These are phyloP conservation scores for Momotus momota DNA, from an alignment of 2,797 vertebrate species.

Conservation along the genomic window DNA sequence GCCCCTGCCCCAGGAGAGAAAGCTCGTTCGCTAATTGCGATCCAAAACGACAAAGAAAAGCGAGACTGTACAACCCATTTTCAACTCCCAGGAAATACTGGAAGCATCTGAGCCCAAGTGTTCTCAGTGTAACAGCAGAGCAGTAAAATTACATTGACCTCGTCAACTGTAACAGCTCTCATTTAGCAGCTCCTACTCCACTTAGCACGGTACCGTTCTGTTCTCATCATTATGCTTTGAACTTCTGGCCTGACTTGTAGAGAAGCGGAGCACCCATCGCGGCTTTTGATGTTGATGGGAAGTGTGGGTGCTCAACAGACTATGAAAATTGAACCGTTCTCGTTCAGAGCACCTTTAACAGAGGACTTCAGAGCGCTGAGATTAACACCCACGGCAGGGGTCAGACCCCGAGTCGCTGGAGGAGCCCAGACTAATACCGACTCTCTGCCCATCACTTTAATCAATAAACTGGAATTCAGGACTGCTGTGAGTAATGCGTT, in stretches of 20 bases:
- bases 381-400: not conserved
- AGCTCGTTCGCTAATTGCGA: not conserved
- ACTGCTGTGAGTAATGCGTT: not conserved
- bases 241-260: not conserved
- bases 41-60: not conserved
- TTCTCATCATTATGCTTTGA: not conserved
- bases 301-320: not conserved
- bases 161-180: not conserved
- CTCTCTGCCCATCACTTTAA: not conserved
- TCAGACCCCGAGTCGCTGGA: not conserved
- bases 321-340: not conserved
- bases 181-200: not conserved
- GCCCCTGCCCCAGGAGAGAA: not conserved
- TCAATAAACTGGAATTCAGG: not conserved
- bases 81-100: not conserved
- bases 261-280: not conserved
- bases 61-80: not conserved
- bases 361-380: not conserved
- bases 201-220: not conserved
- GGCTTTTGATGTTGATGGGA: not conserved
- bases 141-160: not conserved
- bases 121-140: not conserved
- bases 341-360: not conserved
- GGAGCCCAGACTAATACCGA: not conserved
- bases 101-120: not conserved